A percentile compares a stretch with the other conserved stretches of the same genome.
phyloP scores from a whole-genome alignment of 2,113 vertebrate species.

The Lepisosteus oculatus region DNA sequence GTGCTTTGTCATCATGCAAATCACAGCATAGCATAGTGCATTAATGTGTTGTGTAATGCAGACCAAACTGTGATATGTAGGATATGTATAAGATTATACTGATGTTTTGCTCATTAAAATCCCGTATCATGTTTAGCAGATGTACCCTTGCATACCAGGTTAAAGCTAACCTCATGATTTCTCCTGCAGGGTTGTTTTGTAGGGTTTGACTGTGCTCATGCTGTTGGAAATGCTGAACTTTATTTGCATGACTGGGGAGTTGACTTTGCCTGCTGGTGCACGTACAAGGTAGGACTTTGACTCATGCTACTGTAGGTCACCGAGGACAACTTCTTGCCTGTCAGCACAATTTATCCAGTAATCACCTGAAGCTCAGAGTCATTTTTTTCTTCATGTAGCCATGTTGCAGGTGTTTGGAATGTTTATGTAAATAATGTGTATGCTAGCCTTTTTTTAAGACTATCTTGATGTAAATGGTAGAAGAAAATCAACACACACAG shows the following conservation, averaged over 20 bases:
- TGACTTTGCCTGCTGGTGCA: conserved; percentile 97
- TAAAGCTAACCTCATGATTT: conserved; percentile 9
- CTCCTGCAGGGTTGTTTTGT: conserved; percentile 82
- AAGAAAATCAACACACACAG: no score
- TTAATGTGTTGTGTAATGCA: no score
- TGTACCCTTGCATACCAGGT: no score
- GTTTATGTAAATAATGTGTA: no score
- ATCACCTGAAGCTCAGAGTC: neutral
- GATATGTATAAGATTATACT: neutral
- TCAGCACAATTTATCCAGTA: neutral
- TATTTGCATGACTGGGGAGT: conserved; percentile 88
- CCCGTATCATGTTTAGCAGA: neutral
- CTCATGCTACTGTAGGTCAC: neutral
- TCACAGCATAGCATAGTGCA: no score
- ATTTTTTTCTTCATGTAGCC: neutral
- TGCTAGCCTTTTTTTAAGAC: no score
- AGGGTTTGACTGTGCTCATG: conserved; percentile 91
- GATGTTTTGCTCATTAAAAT: neutral
- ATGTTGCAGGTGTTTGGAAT: no score
- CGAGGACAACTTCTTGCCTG: no score
- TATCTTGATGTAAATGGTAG: no score
- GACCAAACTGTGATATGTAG: no score
- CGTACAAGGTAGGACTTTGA: conserved; percentile 81
- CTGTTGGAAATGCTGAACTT: conserved; percentile 82
- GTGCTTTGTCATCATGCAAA: no score